These are phyloP conservation scores for Isotomurus palustris DNA, from an alignment of 2,888 invertebrate genomes.

Conservation along the genomic window DNA sequence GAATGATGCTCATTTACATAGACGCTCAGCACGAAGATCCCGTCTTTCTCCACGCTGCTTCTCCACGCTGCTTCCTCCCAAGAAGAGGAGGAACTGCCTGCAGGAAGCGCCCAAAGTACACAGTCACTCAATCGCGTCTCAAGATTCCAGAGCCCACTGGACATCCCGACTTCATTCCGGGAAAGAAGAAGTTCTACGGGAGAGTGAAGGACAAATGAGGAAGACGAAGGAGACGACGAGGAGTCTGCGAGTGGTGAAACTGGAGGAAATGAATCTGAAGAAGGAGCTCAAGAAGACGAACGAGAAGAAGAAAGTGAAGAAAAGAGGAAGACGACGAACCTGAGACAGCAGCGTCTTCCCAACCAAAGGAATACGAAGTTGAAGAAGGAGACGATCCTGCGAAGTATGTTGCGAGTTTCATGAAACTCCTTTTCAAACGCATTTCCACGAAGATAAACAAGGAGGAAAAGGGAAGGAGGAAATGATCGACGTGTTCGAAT, in stretches of 20 bases:
- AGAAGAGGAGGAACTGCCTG: neutral
- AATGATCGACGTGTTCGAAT: conserved; percentile 30
- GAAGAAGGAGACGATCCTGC: conserved; percentile 33
- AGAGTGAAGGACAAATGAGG: conserved; percentile 19
- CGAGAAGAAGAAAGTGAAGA: neutral
- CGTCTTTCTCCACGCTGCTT: conserved; percentile 21
- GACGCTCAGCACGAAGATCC: conserved; percentile 33
- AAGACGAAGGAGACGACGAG: conserved; percentile 11
- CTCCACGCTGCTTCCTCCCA: neutral
- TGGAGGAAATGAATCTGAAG: neutral
- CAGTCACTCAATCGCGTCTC: conserved; percentile 25
- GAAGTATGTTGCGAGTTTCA: conserved; percentile 27
- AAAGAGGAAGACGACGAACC: neutral
- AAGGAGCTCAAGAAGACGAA: conserved; percentile 1
- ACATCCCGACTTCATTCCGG: conserved; percentile 21
- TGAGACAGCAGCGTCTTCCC: no score
- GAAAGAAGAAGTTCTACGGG: conserved; percentile 25
- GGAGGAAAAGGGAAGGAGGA: conserved; percentile 18
- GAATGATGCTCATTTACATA: conserved; percentile 19
- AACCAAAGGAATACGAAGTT: conserved; percentile 6
- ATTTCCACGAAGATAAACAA: conserved; percentile 24
- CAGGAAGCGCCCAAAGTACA: conserved; percentile 17
- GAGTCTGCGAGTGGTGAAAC: conserved; percentile 14
- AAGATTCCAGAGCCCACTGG: conserved; percentile 22
- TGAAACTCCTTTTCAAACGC: conserved; percentile 33